Evolutionary conservation across 2,888 invertebrate species (phyloP), one percentile per base, ranked within the genome.

Genomic region (Pristionchus japonicus): DNA sequence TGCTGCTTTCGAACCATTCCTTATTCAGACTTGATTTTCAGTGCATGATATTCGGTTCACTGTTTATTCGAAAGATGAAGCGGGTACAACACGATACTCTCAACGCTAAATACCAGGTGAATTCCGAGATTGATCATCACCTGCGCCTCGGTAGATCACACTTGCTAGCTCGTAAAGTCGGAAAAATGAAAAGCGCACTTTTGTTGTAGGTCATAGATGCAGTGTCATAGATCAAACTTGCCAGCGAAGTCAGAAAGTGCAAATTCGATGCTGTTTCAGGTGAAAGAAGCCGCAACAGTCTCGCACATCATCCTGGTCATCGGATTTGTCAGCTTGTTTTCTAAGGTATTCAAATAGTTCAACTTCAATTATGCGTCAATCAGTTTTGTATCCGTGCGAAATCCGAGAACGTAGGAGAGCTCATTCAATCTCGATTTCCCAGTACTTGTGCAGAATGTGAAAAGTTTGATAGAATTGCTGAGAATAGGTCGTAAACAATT

Each of bases 1-100:
- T n/a, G n/a, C n/a, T n/a, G n/a, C n/a, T n/a, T n/a, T n/a, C n/a
- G n/a, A n/a, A n/a, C n/a, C n/a, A n/a, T n/a, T n/a, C n/a, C n/a
- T n/a, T n/a, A n/a, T n/a, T n/a, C n/a, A n/a, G n/a, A n/a, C n/a
- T 43, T 43, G 43, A 43, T 74, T 77, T 34, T 2, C 17, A 77
- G 77, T 77, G 77, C 47, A 77, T 77, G 77, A 77, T 77, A 43
- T 43, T 77, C 43, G 77, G 77, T 4, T 43, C 77, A 2, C 47
- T 31, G 4, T 77, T 77, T 15, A 43, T 47, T 43, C 77, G 77
- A 15, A 7, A 17, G 1, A 77, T 77, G 77, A 77, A 40, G 43
- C 11, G 43, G 1, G 3, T 27, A 3, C 43, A 43, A 20, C 43
- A 77, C 47, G 77, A 43, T 27, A 77, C 77, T 34, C 77, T 77